Base-by-base conservation (phyloP, 2,797 vertebrate genomes). In the Chiroxiphia lanceolata region DNA sequence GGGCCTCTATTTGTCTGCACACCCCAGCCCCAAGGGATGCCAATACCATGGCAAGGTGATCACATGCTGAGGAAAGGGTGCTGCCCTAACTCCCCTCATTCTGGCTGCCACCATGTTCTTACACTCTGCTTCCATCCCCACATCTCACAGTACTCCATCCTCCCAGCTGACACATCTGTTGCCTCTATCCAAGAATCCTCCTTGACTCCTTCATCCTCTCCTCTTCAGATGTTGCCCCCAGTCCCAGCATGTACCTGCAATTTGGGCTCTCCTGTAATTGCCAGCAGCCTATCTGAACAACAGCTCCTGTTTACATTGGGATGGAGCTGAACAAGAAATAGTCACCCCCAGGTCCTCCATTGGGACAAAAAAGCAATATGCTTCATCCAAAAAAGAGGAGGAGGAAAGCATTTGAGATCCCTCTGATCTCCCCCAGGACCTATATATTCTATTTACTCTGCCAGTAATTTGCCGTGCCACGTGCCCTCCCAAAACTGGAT, bases 151-250 rank as follows among this genome's bases (percentile, higher is more conserved):
- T 47, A 23, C 33, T 87, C 44, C 44, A 65, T 50, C 54, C 34
- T 60, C 50, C 44, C 38, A 72, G 63, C 6, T 0, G 1, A 59
- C 1, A 4, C 15, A 54, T 15, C 18, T 1, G 0, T 23, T 16
- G 9, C 40, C 51, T 54, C 48, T 19, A 26, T 19, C 20, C 60
- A 40, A 56, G 21, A 27, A 83, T 53, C 18, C 57, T 68, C 44
- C 47, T 34, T 15, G 27, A 93, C 2, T 31, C 21, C n/a, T 57
- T 42, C 2, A 1, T 56, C 26, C 45, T 63, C 33, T 31, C 31
- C 36, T 80, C 53, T 53, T 75, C 53, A 60, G 47, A 15, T 0
- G 3, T 23, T 5, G 15, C 19, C 47, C 70, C 60, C 60, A 67
- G 54, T 13, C 42, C 12, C 3, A 2, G 68, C 14, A 70, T 0